Conservation (phyloP, 2,797 vertebrate species). For the Varecia variegata region DNA sequence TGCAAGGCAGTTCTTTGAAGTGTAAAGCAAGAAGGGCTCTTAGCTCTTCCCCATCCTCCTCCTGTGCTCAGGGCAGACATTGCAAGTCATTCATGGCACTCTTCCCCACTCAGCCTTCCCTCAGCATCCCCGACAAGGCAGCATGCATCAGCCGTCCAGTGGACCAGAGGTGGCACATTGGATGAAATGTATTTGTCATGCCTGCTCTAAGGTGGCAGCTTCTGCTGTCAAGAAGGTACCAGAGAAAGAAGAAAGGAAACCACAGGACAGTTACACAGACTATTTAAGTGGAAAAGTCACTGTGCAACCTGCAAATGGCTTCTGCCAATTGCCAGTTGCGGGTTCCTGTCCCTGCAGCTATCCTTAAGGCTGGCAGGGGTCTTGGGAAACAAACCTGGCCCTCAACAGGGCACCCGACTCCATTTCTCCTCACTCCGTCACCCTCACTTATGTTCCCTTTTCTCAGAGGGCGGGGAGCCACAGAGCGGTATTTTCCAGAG, state of each 20-base stretch:
- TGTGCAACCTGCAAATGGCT: neutral
- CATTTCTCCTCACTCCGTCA: neutral
- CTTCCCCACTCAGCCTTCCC: neutral
- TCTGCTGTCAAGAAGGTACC: neutral
- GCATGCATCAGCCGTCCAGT: accelerated
- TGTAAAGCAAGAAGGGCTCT: neutral
- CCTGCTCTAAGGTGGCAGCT: neutral
- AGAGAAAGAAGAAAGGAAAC: neutral
- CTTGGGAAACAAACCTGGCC: neutral
- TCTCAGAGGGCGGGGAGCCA: neutral
- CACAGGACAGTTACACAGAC: neutral
- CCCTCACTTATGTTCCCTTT: neutral
- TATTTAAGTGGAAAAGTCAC: neutral
- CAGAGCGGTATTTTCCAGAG: neutral
- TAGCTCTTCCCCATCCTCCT: neutral
- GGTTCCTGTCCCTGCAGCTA: neutral
- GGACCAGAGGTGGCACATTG: neutral
- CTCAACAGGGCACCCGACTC: neutral
- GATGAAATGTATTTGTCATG: neutral
- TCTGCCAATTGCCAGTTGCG: neutral
- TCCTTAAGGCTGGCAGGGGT: neutral
- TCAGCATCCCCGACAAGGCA: neutral
- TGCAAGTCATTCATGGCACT: neutral
- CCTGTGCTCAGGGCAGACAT: neutral
- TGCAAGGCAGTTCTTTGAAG: neutral